These are phyloP conservation scores for Syrrhaptes paradoxus DNA, from an alignment of 2,113 vertebrate species.

Conservation along the genomic window DNA sequence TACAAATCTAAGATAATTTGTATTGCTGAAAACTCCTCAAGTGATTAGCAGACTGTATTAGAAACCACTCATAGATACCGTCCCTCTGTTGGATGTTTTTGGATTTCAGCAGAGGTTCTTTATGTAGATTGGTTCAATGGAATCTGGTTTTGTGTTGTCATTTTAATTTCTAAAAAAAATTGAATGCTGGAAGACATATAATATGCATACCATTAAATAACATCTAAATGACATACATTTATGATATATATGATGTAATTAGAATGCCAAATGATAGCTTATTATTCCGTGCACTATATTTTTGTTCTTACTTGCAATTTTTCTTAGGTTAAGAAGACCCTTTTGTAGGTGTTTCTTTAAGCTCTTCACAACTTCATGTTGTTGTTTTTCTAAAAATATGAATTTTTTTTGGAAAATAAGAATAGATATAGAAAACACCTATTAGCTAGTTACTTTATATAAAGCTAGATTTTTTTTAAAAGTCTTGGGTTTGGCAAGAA, in stretches of 20 bases:
- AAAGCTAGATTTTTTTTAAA: background rate
- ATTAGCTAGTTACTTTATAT: background rate
- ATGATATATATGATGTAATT: background rate
- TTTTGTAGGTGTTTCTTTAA: background rate
- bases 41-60: background rate
- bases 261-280: background rate
- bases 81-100: background rate
- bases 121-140: background rate
- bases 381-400: background rate
- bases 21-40: background rate
- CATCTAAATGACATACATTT: background rate
- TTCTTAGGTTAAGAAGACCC: background rate
- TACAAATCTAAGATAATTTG: background rate
- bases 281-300: background rate
- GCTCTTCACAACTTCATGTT: background rate
- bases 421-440: background rate
- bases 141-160: background rate
- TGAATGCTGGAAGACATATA: background rate
- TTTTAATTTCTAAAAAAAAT: background rate
- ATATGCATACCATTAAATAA: background rate
- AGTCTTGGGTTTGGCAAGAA: background rate
- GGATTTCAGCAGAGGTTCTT: background rate
- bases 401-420: background rate
- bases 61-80: background rate
- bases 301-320: background rate